Base-by-base conservation (phyloP, 1,140 invertebrate species). In the Macrobrachium nipponense region DNA sequence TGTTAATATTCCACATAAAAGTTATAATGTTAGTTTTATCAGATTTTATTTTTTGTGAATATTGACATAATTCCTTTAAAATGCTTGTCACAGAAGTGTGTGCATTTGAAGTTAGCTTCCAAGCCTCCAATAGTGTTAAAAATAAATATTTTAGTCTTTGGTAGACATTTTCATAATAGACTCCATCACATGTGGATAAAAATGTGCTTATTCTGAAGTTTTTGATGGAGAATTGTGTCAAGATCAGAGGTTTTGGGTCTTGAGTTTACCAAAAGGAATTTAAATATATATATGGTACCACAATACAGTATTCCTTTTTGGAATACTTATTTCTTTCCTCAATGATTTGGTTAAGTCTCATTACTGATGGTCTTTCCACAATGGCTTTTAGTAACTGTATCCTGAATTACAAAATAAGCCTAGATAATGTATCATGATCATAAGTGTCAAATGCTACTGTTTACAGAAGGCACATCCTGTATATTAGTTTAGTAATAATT, bases 381-480 rank as follows among this genome's bases (percentile, higher is more conserved):
- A 86, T 61, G 61, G 77, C 83, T 86, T 83, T 85, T 86, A 86
- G 77, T 73, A 68, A 80, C 61, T 80, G 76, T 85, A 79, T 86
- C 78, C 83, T 73, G 76, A 73, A 43, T 75, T 82, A 72, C 61
- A 70, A 73, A 86, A 85, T 80, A 68, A 70, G 23, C 68, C 77
- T 80, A 62, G 59, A n/a, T 73, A 73, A 23, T 73, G 60, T 86
- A 86, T 76, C 82, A 85, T 86, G 83, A 80, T 85, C 83, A 86
- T 79, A 79, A 78, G 66, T 80, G 77, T 86, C 76, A 86, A 62
- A 86, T 80, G 70, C 83, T 86, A 73, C 78, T 80, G 20, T 79
- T 66, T 86, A 86, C 73, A 18, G 66, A 79, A 66, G 68, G 70
- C 66, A 86, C 61, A 80, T 80, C 68, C 64, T 85, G 70, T 79